A percentile compares a stretch with the other conserved stretches of the same genome.
Evolutionary conservation across 2,113 vertebrate species (phyloP).

Genomic region (Myotis lucifugus): DNA sequence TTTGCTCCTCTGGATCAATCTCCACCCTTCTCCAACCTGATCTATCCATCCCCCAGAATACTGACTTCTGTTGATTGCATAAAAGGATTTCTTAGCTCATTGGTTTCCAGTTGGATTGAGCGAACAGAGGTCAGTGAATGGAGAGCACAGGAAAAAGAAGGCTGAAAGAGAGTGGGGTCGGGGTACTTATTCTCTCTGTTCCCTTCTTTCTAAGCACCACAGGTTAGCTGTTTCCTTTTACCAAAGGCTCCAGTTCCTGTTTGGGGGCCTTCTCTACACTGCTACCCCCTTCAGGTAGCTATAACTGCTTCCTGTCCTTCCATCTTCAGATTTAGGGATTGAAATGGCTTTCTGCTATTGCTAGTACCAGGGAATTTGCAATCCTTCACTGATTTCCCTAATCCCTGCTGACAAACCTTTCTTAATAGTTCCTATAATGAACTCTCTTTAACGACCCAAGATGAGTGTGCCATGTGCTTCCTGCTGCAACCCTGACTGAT

Average conservation of each 20-base stretch:
- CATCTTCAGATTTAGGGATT: not conserved
- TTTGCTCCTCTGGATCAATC: not conserved
- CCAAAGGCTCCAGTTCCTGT: not conserved
- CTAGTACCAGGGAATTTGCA: not conserved
- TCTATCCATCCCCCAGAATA: not conserved
- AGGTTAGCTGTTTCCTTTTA: not conserved
- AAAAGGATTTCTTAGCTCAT: not conserved
- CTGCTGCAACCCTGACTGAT: not conserved
- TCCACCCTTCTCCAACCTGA: not conserved
- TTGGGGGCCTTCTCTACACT: not conserved
- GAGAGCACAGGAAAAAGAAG: not conserved
- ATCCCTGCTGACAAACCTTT: not conserved
- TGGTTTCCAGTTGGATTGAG: not conserved
- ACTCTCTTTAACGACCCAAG: not conserved
- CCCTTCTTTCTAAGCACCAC: not conserved
- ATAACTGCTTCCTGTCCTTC: not conserved
- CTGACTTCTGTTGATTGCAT: not conserved
- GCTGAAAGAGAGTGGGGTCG: not conserved
- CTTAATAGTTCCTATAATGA: not conserved
- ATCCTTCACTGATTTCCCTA: not conserved
- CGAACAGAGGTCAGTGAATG: not conserved
- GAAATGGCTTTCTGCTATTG: not conserved
- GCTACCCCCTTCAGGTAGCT: accelerated
- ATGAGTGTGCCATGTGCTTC: not conserved
- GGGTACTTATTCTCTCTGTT: not conserved